Base-by-base conservation (phyloP, 2,113 vertebrate genomes). In the Orcinus orca region DNA sequence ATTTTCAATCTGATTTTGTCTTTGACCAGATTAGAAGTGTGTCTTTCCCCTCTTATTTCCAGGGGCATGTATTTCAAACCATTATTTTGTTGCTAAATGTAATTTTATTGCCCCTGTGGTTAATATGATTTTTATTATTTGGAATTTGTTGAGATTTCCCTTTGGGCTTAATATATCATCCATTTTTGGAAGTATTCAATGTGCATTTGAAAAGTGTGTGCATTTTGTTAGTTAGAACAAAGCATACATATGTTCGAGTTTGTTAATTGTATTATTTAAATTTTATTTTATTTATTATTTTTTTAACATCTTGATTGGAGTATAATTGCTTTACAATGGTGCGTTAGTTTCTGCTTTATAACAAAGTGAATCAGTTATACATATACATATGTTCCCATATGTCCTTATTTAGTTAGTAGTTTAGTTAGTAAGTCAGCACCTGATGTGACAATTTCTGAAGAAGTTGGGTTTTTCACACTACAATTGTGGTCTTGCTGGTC, bases 151-250 rank as follows among this genome's bases (percentile, higher is more conserved):
- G 53, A 76, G 33, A 85, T 85, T 91, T 85, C 18, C 25, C 60
- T 95, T 86, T 47, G 36, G 31, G 25, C 26, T 93, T 92, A 89
- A 67, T 92, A 73, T 7, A 73, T 82, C 36, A 91, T 68, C 15
- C 58, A 83, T 68, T 93, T 96, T 92, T 74, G 1, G 92, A 90
- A 93, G 47, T 95, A 89, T 92, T 95, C 50, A 83, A 68, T 84
- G 20, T 82, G 36, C 62, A 83, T 96, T 88, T 83, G 74, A 90
- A 95, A 94, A 95, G 3, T n/a, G 21, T 87, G 44, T 84, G 14
- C 7, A 38, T 96, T 93, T 97, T 95, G 62, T 88, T 88, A 82
- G 31, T 95, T 94, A 90, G 73, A 82, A 60, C 36, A 95, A 79
- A 79, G 85, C 13, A 50, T 76, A 74, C 10, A 58, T 68, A 36